phyloP scores from a whole-genome alignment of 2,888 invertebrate species.

The Chloromyia formosa region DNA sequence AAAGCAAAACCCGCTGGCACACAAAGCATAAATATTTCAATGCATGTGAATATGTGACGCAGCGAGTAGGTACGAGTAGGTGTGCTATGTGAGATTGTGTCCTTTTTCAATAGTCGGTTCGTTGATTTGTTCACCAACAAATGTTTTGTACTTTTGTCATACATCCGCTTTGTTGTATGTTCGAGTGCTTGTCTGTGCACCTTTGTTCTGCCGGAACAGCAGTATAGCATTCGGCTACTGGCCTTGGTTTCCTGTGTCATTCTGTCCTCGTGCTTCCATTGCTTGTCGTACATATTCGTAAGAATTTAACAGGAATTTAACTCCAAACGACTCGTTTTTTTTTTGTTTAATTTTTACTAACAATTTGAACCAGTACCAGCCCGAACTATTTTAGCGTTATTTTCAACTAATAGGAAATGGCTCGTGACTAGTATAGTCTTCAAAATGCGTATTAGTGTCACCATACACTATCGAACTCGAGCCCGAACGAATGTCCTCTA shows the following conservation, averaged over 20 bases:
- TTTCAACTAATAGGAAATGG: no score
- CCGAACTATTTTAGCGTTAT: no score
- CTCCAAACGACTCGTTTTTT: not conserved
- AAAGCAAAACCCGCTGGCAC: constrained; percentile 38
- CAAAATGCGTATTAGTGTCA: no score
- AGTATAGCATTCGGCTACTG: not conserved
- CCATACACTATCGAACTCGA: no score
- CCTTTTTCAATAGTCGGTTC: constrained; percentile 13
- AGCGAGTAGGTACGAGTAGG: no score
- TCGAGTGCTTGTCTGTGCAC: not conserved
- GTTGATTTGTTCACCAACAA: constrained; percentile 19
- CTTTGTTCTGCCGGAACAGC: not conserved
- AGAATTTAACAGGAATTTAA: constrained; percentile 31
- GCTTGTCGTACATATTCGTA: not conserved
- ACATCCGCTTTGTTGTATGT: not conserved
- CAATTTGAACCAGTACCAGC: no score
- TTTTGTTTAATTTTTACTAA: not conserved
- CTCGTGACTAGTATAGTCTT: no score
- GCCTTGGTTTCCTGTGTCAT: not conserved
- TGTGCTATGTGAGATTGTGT: not conserved
- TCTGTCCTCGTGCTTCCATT: not conserved
- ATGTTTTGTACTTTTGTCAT: constrained; percentile 4
- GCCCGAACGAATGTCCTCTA: no score
- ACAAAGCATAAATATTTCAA: constrained; percentile 41
- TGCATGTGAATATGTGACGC: constrained; percentile 36